A percentile compares a stretch with the other conserved stretches of the same genome.
Conservation (phyloP, 2,888 invertebrate genomes). For the Clepsis dumicolana region DNA sequence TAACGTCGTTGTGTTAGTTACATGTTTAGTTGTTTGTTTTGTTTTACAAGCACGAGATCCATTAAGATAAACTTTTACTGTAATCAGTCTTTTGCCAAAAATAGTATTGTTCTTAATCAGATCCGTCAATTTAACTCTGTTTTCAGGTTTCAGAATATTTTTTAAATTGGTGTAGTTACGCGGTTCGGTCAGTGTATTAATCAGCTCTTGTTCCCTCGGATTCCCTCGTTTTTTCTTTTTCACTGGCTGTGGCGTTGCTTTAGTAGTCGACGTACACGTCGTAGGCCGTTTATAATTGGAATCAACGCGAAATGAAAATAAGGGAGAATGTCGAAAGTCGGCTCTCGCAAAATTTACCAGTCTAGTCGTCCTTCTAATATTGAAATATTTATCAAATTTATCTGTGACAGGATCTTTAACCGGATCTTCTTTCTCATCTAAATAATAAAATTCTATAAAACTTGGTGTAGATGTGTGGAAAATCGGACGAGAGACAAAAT, state of each 20-base stretch:
- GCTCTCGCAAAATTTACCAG: background rate
- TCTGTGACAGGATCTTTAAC: slow-evolving; percentile 44
- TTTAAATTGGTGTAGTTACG: slow-evolving; percentile 8
- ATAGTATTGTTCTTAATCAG: background rate
- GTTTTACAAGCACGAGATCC: background rate
- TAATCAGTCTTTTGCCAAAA: background rate
- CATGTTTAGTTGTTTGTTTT: slow-evolving; percentile 1
- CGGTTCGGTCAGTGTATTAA: background rate
- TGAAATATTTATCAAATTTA: slow-evolving; percentile 5
- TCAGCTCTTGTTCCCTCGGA: background rate
- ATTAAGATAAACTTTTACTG: slow-evolving; percentile 13
- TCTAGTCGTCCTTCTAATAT: background rate
- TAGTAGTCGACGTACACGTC: background rate
- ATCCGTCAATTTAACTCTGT: slow-evolving; percentile 1
- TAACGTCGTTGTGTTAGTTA: background rate
- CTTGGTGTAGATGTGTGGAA: slow-evolving; percentile 60
- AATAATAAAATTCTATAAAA: slow-evolving; percentile 77
- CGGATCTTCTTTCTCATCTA: slow-evolving; percentile 61
- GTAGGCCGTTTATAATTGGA: slow-evolving; percentile 43
- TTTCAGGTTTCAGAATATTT: background rate
- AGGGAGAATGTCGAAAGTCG: slow-evolving; percentile 47
- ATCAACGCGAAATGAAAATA: slow-evolving; percentile 54
- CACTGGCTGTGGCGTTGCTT: background rate
- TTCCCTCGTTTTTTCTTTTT: slow-evolving; percentile 2
- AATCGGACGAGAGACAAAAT: background rate